phyloP scores from a whole-genome alignment of 2,888 invertebrate species.

The Hoplodrina blanda region DNA sequence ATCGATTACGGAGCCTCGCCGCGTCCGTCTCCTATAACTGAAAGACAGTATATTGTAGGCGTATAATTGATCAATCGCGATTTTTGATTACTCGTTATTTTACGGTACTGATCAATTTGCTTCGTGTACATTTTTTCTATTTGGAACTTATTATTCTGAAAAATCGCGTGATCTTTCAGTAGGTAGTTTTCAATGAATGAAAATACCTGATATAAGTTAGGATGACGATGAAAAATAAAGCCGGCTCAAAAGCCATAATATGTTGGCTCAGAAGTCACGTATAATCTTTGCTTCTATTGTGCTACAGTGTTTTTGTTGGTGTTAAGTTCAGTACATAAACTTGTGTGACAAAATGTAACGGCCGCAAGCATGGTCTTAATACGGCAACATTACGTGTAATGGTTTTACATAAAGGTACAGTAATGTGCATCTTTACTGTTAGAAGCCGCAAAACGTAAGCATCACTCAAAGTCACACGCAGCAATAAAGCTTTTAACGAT shows the following conservation, averaged over 20 bases:
- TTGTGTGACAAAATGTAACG: background rate
- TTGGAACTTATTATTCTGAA: background rate
- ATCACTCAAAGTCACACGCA: background rate
- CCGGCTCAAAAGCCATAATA: background rate
- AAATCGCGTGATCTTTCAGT: background rate
- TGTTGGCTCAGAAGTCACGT: background rate
- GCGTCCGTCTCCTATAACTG: background rate
- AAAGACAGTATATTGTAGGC: conserved; percentile 6
- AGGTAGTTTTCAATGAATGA: background rate
- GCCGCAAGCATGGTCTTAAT: background rate
- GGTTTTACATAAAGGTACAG: background rate
- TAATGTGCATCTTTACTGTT: background rate
- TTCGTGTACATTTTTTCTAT: background rate
- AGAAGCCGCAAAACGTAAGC: background rate
- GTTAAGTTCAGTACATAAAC: background rate
- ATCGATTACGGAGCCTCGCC: background rate
- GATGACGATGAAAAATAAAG: background rate
- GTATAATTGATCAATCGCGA: conserved; percentile 15
- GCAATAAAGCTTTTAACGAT: conserved; percentile 7
- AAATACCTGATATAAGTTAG: no score
- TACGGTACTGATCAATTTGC: conserved; percentile 14
- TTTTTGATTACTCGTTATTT: conserved; percentile 17
- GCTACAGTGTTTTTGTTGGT: background rate
- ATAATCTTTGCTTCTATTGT: background rate
- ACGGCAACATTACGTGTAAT: background rate